Evolutionary conservation across 92 coral and sea anemone species (phyloP).

Genomic region (Phenganax marumi): DNA sequence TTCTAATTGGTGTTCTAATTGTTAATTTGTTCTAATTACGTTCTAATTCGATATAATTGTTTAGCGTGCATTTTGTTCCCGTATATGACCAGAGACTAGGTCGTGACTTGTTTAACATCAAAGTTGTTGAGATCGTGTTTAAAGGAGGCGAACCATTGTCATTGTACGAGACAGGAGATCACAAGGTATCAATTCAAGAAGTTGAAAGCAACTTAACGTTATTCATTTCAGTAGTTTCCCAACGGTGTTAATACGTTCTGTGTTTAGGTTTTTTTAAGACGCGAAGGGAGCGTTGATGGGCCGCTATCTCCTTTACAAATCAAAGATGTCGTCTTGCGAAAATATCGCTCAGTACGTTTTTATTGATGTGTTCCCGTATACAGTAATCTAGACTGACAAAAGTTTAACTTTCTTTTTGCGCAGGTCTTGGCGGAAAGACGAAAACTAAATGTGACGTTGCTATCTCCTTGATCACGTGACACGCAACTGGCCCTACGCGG

Average conservation of each 20-base stretch:
- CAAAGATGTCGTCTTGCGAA: slow-evolving; percentile 67
- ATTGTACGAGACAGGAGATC: slow-evolving; percentile 64
- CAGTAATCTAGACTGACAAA: not conserved
- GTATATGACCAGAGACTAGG: slow-evolving; percentile 35
- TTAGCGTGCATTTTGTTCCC: slow-evolving; percentile 65
- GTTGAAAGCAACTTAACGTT: not conserved
- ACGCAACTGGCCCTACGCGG: no score
- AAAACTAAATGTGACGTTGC: slow-evolving; percentile 7
- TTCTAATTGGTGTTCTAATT: not conserved
- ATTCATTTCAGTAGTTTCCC: no score
- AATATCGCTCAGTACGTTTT: slow-evolving; percentile 56
- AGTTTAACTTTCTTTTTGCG: not conserved
- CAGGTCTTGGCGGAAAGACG: slow-evolving; percentile 30
- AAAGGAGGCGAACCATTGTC: slow-evolving; percentile 61
- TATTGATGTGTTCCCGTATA: not conserved
- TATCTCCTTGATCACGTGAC: slow-evolving; percentile 2
- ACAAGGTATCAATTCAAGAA: slow-evolving; percentile 44
- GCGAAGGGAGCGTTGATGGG: slow-evolving; percentile 77
- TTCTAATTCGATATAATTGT: not conserved
- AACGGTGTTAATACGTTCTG: not conserved
- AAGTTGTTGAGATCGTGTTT: slow-evolving; percentile 65
- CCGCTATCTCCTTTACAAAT: slow-evolving; percentile 77
- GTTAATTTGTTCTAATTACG: not conserved
- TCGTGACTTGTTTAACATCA: slow-evolving; percentile 8
- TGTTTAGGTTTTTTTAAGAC: slow-evolving; percentile 63